Evolutionary conservation across 37 sponge, comb jelly and placozoan species (phyloP), one percentile per base, ranked within the genome.

Genomic region (Crambe crambe): DNA sequence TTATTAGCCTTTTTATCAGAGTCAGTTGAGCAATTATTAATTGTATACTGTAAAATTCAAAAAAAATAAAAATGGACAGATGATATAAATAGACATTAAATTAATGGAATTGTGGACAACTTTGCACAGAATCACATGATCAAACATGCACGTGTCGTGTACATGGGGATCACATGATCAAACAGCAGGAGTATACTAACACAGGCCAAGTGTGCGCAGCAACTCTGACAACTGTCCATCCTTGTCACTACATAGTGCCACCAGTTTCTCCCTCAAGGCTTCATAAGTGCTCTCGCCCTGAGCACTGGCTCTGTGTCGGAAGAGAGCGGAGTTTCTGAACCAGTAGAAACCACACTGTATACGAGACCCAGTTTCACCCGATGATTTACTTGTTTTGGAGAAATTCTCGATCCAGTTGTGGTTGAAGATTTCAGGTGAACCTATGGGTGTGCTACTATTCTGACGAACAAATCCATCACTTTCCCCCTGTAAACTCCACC

Each of bases 291-390:
- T 38, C 26, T 81, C 29, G 6, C 15, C 39, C 29, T 21, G 43
- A 9, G 25, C 30, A 15, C 42, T 10, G 71, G 29, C 22, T 78
- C 37, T 61, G 70, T 66, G 37, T 42, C 63, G 1, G 58, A 30
- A 43, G 42, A 67, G 44, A 68, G 58, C 38, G 40, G 35, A 31
- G 58, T 79, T 79, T 57, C 36, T 67, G 70, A 38, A 68, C 80
- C 80, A 79, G 35, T 79, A 56, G 40, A 79, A 66, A 8, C 80
- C 80, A 68, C 67, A 66, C 17, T 27, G 31, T 5, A 68, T 12
- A 30, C 36, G 56, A 1, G 47, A 34, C 3, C 32, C 15, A 3
- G 58, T n/a, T n/a, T n/a, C n/a, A n/a, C n/a, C n/a, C n/a, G n/a
- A n/a, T n/a, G n/a, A n/a, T n/a, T n/a, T n/a, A n/a, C n/a, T n/a